Base-by-base conservation (phyloP, 1,140 invertebrate species). In the Leucophenga varia region DNA sequence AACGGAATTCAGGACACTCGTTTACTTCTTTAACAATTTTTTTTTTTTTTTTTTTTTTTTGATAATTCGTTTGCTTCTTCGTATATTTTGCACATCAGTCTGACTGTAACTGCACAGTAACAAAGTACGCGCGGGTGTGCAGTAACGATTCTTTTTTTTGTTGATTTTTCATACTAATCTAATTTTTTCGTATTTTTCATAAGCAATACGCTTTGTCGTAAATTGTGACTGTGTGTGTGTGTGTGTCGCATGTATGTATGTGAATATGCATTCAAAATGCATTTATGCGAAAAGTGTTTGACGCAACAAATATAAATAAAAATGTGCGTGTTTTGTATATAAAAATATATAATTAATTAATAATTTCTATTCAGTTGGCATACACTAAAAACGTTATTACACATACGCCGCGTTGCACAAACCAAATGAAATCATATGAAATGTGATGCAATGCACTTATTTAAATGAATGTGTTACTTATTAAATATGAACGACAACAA, bases 61-160 rank as follows among this genome's bases (percentile, higher is more conserved):
- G n/a, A n/a, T 22, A 30, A 30, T 16, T 47, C 31, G 21, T 21
- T 32, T 49, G 43, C 48, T 41, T 47, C 57, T 38, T n/a, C 32
- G 32, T 34, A 10, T 5, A 5, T 14, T 5, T 34, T n/a, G 32
- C 19, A 38, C 47, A 25, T 61, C 61, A 64, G 61, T 64, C 61
- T 54, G 41, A 61, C 61, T 63, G 45, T 61, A 65, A 61, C 61
- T 53, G 52, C 47, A 49, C 59, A 59, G 53, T 43, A 47, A 40
- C 44, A 50, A 44, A 51, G 63, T 49, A 52, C 32, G 17, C 41
- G 28, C 28, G 36, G 38, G 37, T 28, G 22, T 34, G 34, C 30
- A 14, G 5, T 10, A n/a, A 14, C 16, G 32, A 10, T 13, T 21
- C 30, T 42, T 40, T 44, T 31, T 30, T 59, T 67, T 63, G 59